These are phyloP conservation scores for Sphyrna mokarran DNA, from an alignment of 2,113 vertebrate species.

Conservation along the genomic window DNA sequence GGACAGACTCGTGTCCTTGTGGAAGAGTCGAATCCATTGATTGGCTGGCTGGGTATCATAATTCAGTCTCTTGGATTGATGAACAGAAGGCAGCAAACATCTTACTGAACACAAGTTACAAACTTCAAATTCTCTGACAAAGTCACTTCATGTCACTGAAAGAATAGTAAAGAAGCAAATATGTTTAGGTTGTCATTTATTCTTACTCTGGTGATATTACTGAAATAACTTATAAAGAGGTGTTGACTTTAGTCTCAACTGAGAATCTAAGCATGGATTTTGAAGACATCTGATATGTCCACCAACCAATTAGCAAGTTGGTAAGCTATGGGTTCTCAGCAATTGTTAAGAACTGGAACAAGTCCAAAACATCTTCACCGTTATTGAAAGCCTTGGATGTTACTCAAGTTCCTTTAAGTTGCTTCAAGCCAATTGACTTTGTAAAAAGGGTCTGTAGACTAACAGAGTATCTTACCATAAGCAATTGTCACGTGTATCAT, in stretches of 20 bases:
- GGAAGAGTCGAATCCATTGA: constrained; percentile 60
- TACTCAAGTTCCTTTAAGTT: constrained; percentile 68
- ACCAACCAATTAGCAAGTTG: neutral
- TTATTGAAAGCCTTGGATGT: constrained; percentile 63
- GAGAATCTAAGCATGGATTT: neutral
- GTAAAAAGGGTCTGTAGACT: constrained; percentile 65
- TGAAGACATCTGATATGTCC: neutral
- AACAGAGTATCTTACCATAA: constrained; percentile 72
- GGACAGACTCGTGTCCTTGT: constrained; percentile 61
- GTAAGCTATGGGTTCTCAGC: constrained; percentile 39
- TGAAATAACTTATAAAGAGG: constrained; percentile 44
- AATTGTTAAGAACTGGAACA: constrained; percentile 51
- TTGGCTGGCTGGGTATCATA: constrained; percentile 63
- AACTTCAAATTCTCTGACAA: constrained; percentile 56
- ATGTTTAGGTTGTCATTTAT: constrained; percentile 46
- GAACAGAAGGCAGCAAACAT: constrained; percentile 50
- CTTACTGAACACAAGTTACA: constrained; percentile 65
- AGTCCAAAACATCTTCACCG: constrained; percentile 50
- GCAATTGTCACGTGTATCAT: constrained; percentile 67
- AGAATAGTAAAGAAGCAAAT: constrained; percentile 40
- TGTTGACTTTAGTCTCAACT: neutral
- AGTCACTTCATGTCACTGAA: constrained; percentile 60
- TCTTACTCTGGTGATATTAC: constrained; percentile 47
- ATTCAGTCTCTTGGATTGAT: constrained; percentile 60
- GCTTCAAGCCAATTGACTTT: constrained; percentile 61